These are phyloP conservation scores for Nasonovia ribisnigri DNA, from an alignment of 2,888 invertebrate species.

Conservation along the genomic window DNA sequence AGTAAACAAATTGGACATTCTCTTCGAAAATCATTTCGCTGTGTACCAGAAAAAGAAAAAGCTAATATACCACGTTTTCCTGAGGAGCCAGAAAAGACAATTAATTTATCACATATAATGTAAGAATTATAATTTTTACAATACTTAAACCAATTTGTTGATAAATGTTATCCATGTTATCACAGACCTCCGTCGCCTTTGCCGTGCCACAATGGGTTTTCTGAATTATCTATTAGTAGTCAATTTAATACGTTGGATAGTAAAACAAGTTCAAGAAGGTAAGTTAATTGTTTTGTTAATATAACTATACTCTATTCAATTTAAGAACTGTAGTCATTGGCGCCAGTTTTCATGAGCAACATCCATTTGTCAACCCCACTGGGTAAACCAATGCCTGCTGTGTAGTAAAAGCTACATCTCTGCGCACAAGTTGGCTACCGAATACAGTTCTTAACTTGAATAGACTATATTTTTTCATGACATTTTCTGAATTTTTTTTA, in stretches of 20 bases:
- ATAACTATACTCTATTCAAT: not conserved
- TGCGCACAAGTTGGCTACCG: not conserved
- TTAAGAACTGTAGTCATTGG: not conserved
- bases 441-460: not conserved
- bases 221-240: slow-evolving; percentile 76
- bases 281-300: slow-evolving; percentile 37
- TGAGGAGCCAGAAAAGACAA: slow-evolving; percentile 92
- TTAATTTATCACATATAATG: slow-evolving; percentile 97
- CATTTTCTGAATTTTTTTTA: slow-evolving; percentile 64
- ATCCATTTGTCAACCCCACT: not conserved
- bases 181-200: slow-evolving; percentile 90
- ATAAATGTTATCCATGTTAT: slow-evolving; percentile 66
- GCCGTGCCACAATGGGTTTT: slow-evolving; percentile 93
- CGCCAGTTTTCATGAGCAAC: not conserved
- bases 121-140: slow-evolving; percentile 73
- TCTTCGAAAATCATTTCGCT: slow-evolving; percentile 95
- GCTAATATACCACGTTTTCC: slow-evolving; percentile 88
- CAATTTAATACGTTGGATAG: slow-evolving; percentile 81
- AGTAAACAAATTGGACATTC: slow-evolving; percentile 97
- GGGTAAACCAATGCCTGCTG: not conserved
- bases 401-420: not conserved
- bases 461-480: not conserved
- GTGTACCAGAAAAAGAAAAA: slow-evolving; percentile 91
- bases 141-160: slow-evolving; percentile 16
- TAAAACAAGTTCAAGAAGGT: slow-evolving; percentile 76